Base-by-base conservation (phyloP, 2,888 invertebrate genomes). In the Molanna angustata region DNA sequence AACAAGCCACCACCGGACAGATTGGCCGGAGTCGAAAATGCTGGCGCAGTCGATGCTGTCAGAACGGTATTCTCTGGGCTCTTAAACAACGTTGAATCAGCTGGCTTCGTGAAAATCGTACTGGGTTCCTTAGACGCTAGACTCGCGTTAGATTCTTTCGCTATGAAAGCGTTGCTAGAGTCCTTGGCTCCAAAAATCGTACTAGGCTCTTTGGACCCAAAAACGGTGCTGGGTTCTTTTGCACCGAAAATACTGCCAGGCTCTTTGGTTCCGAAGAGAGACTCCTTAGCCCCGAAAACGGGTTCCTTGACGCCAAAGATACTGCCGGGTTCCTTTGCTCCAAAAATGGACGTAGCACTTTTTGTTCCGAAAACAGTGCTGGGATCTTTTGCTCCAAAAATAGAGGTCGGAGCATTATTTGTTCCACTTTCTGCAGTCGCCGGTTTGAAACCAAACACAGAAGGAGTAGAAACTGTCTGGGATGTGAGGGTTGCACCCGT, bases 1-100 rank as follows among this genome's bases (percentile, higher is more conserved):
- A n/a, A n/a, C n/a, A n/a, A n/a, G 62, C 48, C 43, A 54, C 57
- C 44, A 54, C 57, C 57, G 61, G 64, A 39, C 62, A 51, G 2
- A 4, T 57, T 37, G 27, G 27, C 27, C 4, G 27, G 27, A 7
- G 14, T 4, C 4, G 37, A 16, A 17, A 47, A 47, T 16, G 14
- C 11, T 14, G 4, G n/a, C 3, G 32, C 11, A 3, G 11, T 16
- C 17, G 16, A 18, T 1, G 32, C 21, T 16, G 49, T 9, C 3
- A 31, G 31, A 6, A 32, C 20, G 16, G 43, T n/a, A n/a, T n/a
- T n/a, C n/a, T n/a, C n/a, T n/a, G n/a, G n/a, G 16, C 44, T 37
- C 9, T 45, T 39, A 19, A 51, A 51, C 11, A 45, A 20, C 3
- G 31, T n/a, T 14, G 44, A 17, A 11, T 37, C 22, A 44, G 27